These are phyloP conservation scores for Rhea pennata DNA, from an alignment of 2,113 vertebrate genomes.

Conservation along the genomic window DNA sequence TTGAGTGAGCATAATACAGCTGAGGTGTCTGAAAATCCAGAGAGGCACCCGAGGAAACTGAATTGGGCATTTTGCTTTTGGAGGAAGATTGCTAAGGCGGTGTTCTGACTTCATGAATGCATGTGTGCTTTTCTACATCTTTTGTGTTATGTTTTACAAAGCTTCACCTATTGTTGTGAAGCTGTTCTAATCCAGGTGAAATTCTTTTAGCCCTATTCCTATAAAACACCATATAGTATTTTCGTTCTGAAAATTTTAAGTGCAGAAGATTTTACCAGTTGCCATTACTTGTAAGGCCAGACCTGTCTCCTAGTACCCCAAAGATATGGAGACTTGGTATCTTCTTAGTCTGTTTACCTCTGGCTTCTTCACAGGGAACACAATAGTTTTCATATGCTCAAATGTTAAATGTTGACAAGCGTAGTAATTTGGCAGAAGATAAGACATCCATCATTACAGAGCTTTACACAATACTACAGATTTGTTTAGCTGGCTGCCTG, in stretches of 20 bases:
- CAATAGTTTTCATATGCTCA: background rate
- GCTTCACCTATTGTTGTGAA: background rate
- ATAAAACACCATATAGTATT: accelerated
- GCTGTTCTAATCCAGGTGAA: background rate
- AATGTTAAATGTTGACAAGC: background rate
- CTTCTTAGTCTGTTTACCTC: background rate
- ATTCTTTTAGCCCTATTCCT: background rate
- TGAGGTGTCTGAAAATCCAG: background rate
- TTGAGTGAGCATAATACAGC: background rate
- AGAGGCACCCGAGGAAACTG: accelerated
- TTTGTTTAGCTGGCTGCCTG: background rate
- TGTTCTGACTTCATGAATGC: background rate
- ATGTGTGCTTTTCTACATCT: background rate
- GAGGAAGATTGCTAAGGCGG: background rate
- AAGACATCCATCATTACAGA: background rate
- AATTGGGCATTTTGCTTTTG: accelerated
- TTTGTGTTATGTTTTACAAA: background rate
- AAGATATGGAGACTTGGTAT: background rate
- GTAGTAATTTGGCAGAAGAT: background rate
- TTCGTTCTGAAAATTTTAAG: background rate
- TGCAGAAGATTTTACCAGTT: background rate
- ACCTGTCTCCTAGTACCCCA: background rate
- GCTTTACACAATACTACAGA: background rate
- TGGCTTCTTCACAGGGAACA: background rate
- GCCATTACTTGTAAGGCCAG: background rate